Evolutionary conservation across 2,113 vertebrate species (phyloP).

Genomic region (Meriones unguiculatus): DNA sequence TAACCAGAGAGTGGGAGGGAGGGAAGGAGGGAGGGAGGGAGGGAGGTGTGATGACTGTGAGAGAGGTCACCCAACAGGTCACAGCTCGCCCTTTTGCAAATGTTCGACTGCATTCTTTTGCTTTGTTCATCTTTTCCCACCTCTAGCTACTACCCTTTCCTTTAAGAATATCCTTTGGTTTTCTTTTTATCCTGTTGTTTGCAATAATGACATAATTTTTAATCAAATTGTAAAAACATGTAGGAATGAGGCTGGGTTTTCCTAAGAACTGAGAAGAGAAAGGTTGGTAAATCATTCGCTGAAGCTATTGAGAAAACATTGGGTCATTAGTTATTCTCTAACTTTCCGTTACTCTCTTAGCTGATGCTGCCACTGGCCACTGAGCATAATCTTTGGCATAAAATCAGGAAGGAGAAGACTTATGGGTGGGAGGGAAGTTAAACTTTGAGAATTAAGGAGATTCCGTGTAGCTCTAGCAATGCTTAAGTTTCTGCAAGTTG

Average conservation of each 20-base stretch:
- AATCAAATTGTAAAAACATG: constrained; percentile 66
- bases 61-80: constrained; percentile 31
- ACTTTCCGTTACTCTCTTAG: constrained; percentile 68
- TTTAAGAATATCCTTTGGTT: constrained; percentile 52
- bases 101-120: constrained; percentile 71
- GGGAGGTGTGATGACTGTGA: not conserved
- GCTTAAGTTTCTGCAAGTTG: not conserved
- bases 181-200: constrained; percentile 34
- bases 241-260: not conserved
- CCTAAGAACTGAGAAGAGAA: accelerated
- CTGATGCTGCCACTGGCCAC: constrained; percentile 58
- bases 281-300: constrained; percentile 62
- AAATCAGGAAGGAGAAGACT: constrained; percentile 55
- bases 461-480: not conserved
- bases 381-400: constrained; percentile 21
- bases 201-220: constrained; percentile 62
- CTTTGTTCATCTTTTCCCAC: constrained; percentile 45
- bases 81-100: constrained; percentile 75
- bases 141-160: not conserved
- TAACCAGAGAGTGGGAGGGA: constrained; percentile 74
- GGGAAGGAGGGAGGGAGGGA: constrained; percentile 9
- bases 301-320: constrained; percentile 67
- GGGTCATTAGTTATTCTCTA: constrained; percentile 74
- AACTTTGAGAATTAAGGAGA: constrained; percentile 47
- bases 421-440: constrained; percentile 42